phyloP scores from a whole-genome alignment of 2,797 vertebrate genomes.

The Caiman crocodilus region DNA sequence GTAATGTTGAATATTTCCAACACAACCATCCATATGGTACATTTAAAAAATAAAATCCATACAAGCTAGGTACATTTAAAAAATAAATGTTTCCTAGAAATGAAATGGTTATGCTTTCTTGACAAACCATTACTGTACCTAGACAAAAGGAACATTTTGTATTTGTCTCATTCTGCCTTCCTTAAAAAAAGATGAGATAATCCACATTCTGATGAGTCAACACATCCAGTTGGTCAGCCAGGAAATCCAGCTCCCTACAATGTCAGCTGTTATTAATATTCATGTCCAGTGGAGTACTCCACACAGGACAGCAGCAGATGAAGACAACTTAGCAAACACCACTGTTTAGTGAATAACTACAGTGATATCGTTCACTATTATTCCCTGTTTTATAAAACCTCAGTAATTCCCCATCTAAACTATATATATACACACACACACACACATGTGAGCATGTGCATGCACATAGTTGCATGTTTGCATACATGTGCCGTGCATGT shows the following conservation, averaged over 20 bases:
- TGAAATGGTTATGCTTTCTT: not conserved
- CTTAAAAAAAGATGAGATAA: not conserved
- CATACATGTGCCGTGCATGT: no score
- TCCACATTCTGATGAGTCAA: not conserved
- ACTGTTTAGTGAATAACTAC: not conserved
- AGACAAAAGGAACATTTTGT: not conserved
- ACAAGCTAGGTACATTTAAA: not conserved
- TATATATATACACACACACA: no score
- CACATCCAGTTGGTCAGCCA: not conserved
- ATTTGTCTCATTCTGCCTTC: not conserved
- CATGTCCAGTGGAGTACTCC: not conserved
- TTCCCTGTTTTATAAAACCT: no score
- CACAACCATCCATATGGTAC: accelerated
- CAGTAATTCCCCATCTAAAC: not conserved
- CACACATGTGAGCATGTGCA: no score
- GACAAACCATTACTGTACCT: not conserved
- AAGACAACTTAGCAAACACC: not conserved
- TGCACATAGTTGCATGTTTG: no score
- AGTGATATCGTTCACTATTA: not conserved
- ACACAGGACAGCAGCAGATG: not conserved
- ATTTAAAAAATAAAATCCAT: not conserved
- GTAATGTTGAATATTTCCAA: not conserved
- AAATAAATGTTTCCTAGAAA: no score
- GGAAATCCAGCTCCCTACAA: slow-evolving; percentile 5
- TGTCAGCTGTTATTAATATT: not conserved